phyloP scores from a whole-genome alignment of 2,888 invertebrate genomes.

The Dorcus hopei region DNA sequence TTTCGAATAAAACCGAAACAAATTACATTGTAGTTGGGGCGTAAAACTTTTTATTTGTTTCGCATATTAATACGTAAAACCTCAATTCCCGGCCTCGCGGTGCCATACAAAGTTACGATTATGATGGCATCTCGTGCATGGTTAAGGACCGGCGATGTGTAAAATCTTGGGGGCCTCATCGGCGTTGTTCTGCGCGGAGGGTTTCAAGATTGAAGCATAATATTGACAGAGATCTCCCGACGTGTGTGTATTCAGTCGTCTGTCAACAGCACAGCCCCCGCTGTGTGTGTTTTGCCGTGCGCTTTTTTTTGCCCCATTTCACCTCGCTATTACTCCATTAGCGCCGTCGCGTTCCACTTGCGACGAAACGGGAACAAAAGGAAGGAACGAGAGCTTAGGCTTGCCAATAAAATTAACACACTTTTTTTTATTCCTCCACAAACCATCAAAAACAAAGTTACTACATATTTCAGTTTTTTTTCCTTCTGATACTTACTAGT shows the following conservation, averaged over 20 bases:
- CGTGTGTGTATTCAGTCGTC: constrained; percentile 33
- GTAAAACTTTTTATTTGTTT: too few species aligned
- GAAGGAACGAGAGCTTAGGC: background rate
- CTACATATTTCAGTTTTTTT: too few species aligned
- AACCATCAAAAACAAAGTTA: too few species aligned
- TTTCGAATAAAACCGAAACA: too few species aligned
- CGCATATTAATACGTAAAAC: too few species aligned
- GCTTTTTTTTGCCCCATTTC: constrained; percentile 13
- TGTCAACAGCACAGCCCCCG: constrained; percentile 33
- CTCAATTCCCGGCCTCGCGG: too few species aligned
- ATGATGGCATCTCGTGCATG: too few species aligned
- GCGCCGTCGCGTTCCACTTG: constrained; percentile 1
- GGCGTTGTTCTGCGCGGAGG: constrained; percentile 29
- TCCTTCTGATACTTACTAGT: too few species aligned
- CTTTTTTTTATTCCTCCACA: too few species aligned
- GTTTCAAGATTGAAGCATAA: constrained; percentile 41
- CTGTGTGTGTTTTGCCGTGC: constrained; percentile 13
- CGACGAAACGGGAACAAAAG: background rate
- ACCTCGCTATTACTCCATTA: constrained; percentile 17
- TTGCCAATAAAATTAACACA: constrained; percentile 6
- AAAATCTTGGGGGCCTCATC: constrained; percentile 16
- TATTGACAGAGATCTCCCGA: constrained; percentile 39
- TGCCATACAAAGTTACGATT: too few species aligned
- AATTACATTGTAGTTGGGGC: too few species aligned
- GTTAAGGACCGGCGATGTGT: background rate